phyloP scores from a whole-genome alignment of 2,888 invertebrate species.

The Stenodema calcarata region DNA sequence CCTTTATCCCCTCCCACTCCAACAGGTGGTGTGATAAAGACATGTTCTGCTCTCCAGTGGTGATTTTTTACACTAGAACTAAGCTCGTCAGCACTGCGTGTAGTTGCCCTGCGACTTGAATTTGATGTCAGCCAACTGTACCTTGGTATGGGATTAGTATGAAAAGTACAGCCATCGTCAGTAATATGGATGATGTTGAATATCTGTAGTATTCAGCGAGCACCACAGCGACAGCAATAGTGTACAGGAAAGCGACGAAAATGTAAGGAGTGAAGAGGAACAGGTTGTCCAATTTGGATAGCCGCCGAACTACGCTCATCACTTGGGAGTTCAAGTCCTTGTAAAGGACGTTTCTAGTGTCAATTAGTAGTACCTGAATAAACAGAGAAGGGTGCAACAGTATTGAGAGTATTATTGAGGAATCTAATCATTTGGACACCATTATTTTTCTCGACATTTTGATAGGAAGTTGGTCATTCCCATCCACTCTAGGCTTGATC shows the following conservation, averaged over 20 bases:
- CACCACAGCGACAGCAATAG: conserved; percentile 8
- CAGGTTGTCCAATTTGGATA: conserved; percentile 12
- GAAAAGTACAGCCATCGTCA: not conserved
- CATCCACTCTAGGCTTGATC: too few species aligned
- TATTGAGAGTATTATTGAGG: too few species aligned
- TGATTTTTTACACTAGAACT: too few species aligned
- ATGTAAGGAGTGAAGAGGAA: conserved; percentile 37
- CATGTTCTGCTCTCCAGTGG: too few species aligned
- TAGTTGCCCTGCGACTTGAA: too few species aligned
- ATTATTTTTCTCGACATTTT: too few species aligned
- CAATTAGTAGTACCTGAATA: conserved; percentile 15
- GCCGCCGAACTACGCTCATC: not conserved
- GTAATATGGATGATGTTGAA: conserved; percentile 3
- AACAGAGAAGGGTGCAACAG: too few species aligned
- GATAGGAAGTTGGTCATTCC: too few species aligned
- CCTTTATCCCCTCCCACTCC: too few species aligned
- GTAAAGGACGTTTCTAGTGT: conserved; percentile 17
- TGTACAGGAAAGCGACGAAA: conserved; percentile 9
- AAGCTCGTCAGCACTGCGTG: too few species aligned
- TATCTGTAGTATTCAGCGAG: conserved; percentile 20
- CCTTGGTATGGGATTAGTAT: conserved; percentile 17
- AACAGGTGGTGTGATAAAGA: too few species aligned
- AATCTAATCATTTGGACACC: too few species aligned
- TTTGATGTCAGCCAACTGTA: not conserved
- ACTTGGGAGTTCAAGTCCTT: conserved; percentile 18